A percentile compares a stretch with the other conserved stretches of the same genome.
phyloP scores from a whole-genome alignment of 2,113 vertebrate genomes.

The Pseudorhombus dupliciocellatus region DNA sequence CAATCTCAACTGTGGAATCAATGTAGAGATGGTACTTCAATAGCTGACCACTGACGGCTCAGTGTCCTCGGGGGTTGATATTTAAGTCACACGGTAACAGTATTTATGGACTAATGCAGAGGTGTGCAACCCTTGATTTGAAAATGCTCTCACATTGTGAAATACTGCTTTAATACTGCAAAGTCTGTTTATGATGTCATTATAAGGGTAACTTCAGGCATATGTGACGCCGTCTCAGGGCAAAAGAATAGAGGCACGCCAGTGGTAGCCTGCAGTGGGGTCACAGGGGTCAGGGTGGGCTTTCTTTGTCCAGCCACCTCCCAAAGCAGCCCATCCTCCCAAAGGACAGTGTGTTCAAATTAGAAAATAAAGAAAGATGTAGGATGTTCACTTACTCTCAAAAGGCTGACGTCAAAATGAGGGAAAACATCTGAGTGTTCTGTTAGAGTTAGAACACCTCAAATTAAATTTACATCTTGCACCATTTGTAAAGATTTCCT shows the following conservation, averaged over 20 bases:
- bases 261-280: constrained; percentile 25
- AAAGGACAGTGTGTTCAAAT: constrained; percentile 13
- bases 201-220: constrained; percentile 20
- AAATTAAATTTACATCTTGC: neutral
- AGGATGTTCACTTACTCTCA: constrained; percentile 17
- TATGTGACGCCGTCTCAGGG: constrained; percentile 26
- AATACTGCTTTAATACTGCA: constrained; percentile 48
- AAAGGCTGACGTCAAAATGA: neutral
- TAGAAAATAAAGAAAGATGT: neutral
- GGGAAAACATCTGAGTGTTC: neutral
- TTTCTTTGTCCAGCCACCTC: constrained; percentile 46
- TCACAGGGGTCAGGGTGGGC: constrained; percentile 47
- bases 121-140: constrained; percentile 4
- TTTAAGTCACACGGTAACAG: neutral
- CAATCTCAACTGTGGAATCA: constrained; percentile 1
- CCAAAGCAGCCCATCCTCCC: constrained; percentile 49
- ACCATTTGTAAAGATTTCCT: neutral
- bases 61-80: neutral
- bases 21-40: neutral
- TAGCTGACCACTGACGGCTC: constrained; percentile 15
- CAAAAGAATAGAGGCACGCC: neutral
- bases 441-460: neutral
- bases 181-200: constrained; percentile 34
- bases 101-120: constrained; percentile 30
- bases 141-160: constrained; percentile 25